Evolutionary conservation across 2,113 vertebrate species (phyloP), one percentile per base, ranked within the genome.

Genomic region (Cairina moschata): DNA sequence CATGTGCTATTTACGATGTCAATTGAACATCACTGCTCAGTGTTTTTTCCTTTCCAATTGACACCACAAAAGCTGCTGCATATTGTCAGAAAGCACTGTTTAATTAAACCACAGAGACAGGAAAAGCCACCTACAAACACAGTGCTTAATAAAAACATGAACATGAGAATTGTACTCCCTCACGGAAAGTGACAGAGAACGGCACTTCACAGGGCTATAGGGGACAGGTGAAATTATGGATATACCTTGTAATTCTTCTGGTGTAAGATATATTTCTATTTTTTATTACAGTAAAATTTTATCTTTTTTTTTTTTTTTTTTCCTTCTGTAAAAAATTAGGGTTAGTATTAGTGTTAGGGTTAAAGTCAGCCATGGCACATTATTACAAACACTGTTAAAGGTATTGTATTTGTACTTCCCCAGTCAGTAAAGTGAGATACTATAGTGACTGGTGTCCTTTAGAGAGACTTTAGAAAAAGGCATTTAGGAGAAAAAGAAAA

Each of bases 21-120:
- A 94, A 54, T 56, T 7, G 18, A 34, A 74, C 20, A 15, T 88
- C 84, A 86, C 3, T 48, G 29, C 34, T 83, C 32, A 22, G 7
- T 94, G 90, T 91, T 95, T 86, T 94, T 95, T 91, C 73, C 85
- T 93, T 90, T 95, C 55, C 83, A 91, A 62, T 31, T 26, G 28
- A 83, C 63, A 91, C 63, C 0, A 0, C 80, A 78, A 74, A 90
- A 74, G 28, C 50, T 36, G 74, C 79, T 77, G 68, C 13, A 83
- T 22, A 13, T 25, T 94, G 18, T 63, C 58, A 60, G 36, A 75
- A 14, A 67, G 7, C 28, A 34, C 22, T 42, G 65, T 44, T 88
- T 90, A 59, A 74, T 48, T 62, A 86, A 86, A 81, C 80, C 69
- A 90, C 85, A 95, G n/a, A 25, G 60, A 74, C 83, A 94, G 72